Conservation (phyloP, 2,113 vertebrate genomes). For the Prochilodus magdalenae region DNA sequence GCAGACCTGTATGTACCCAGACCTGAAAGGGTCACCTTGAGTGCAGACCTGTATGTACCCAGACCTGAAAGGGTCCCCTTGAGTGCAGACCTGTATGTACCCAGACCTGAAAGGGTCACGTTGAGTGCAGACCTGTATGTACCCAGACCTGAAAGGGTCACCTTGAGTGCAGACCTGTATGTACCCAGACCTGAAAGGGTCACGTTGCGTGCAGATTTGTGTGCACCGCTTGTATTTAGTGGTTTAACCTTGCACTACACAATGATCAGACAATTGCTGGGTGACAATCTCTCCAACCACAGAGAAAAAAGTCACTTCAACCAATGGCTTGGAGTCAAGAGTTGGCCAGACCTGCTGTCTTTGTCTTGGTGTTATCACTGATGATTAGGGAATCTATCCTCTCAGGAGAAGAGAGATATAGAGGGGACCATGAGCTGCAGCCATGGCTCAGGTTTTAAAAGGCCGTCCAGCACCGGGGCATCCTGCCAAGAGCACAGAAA, state of each 20-base stretch:
- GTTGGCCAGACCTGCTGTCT: conserved; percentile 4
- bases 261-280: neutral
- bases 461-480: conserved; percentile 39
- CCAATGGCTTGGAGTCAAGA: neutral
- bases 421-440: conserved; percentile 19
- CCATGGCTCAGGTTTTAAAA: conserved; percentile 50
- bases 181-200: too few relatives aligned
- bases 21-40: too few relatives aligned
- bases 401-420: neutral
- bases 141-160: too few relatives aligned
- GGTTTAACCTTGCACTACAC: neutral
- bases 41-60: too few relatives aligned
- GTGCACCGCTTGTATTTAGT: neutral
- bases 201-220: too few relatives aligned
- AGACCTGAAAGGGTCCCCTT: too few relatives aligned
- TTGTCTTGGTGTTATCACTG: conserved; percentile 25
- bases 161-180: neutral
- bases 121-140: too few relatives aligned
- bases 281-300: neutral
- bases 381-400: conserved; percentile 14
- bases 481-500: conserved; percentile 59
- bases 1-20: too few relatives aligned
- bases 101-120: too few relatives aligned
- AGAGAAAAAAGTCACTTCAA: neutral
- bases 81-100: too few relatives aligned